Conservation (phyloP, 1,140 invertebrate species). For the Drosophila subobscura region DNA sequence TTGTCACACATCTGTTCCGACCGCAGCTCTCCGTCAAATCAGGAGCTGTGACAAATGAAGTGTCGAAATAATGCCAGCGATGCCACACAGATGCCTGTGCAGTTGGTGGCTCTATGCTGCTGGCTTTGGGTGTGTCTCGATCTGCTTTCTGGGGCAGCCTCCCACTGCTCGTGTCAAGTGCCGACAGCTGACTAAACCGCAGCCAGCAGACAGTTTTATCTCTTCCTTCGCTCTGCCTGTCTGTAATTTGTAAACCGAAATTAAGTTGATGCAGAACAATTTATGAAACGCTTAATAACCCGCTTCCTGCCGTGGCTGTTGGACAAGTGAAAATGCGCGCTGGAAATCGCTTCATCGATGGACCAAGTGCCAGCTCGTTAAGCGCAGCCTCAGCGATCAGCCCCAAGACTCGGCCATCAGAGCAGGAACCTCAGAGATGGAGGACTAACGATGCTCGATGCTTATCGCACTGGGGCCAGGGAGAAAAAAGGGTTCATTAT, state of each 20-base stretch:
- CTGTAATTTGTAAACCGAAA: constrained; percentile 47
- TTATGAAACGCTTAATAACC: constrained; percentile 58
- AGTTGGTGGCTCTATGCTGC: constrained; percentile 12
- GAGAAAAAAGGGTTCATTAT: constrained; percentile 79
- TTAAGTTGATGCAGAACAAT: constrained; percentile 35
- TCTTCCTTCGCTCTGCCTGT: constrained; percentile 4
- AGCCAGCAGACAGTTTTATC: constrained; percentile 54
- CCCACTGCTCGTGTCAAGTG: constrained; percentile 50
- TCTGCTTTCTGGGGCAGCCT: constrained; percentile 31
- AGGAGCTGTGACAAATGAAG: constrained; percentile 75
- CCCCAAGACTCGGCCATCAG: constrained; percentile 63
- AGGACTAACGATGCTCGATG: constrained; percentile 72
- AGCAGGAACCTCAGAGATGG: constrained; percentile 52
- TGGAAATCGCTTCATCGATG: constrained; percentile 72
- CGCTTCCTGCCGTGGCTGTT: constrained; percentile 31
- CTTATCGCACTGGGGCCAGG: too few species aligned
- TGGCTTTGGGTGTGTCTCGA: constrained; percentile 11
- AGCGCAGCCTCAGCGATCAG: constrained; percentile 54
- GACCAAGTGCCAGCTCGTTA: constrained; percentile 66
- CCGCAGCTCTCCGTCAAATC: constrained; percentile 59
- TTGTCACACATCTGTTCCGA: constrained; percentile 53
- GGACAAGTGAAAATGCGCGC: constrained; percentile 49
- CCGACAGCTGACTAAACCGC: constrained; percentile 69
- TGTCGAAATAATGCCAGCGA: constrained; percentile 71
- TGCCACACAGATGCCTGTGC: constrained; percentile 41